Evolutionary conservation across 2,113 vertebrate species (phyloP).

Genomic region (Pluvianellus socialis): DNA sequence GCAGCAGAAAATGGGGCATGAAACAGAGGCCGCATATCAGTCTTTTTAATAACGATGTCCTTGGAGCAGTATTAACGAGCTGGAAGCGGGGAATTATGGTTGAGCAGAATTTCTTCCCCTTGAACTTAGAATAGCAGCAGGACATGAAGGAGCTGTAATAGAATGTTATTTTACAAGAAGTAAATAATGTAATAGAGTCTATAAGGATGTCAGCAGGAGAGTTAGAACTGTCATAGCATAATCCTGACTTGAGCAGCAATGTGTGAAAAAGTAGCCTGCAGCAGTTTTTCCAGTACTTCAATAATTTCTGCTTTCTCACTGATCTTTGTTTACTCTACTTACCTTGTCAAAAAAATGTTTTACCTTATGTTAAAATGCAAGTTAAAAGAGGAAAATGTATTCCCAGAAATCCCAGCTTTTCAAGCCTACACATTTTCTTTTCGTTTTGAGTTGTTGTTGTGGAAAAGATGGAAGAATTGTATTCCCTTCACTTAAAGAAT

Average conservation of each 20-base stretch:
- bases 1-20: constrained; percentile 62
- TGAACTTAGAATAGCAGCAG: constrained; percentile 71
- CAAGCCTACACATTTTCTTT: constrained; percentile 7
- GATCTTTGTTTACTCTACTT: constrained; percentile 67
- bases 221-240: constrained; percentile 72
- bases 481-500: constrained; percentile 27
- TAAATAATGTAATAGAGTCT: constrained; percentile 78
- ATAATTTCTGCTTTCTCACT: constrained; percentile 67
- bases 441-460: not conserved
- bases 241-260: constrained; percentile 72
- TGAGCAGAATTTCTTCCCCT: constrained; percentile 60
- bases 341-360: constrained; percentile 64
- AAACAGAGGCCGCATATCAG: constrained; percentile 47
- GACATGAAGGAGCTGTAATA: constrained; percentile 74
- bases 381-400: constrained; percentile 46
- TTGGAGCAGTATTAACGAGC: constrained; percentile 48
- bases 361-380: constrained; percentile 51
- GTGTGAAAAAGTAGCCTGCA: constrained; percentile 74
- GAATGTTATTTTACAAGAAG: constrained; percentile 77
- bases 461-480: constrained; percentile 6
- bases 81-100: constrained; percentile 50
- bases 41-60: constrained; percentile 66
- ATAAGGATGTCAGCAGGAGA: constrained; percentile 76
- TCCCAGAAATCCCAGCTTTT: constrained; percentile 47
- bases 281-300: constrained; percentile 69